Percentiles rank a stretch among this genome's conserved stretches.
Evolutionary conservation across 2,113 vertebrate species (phyloP).

Genomic region (Eudyptes chrysolophus): DNA sequence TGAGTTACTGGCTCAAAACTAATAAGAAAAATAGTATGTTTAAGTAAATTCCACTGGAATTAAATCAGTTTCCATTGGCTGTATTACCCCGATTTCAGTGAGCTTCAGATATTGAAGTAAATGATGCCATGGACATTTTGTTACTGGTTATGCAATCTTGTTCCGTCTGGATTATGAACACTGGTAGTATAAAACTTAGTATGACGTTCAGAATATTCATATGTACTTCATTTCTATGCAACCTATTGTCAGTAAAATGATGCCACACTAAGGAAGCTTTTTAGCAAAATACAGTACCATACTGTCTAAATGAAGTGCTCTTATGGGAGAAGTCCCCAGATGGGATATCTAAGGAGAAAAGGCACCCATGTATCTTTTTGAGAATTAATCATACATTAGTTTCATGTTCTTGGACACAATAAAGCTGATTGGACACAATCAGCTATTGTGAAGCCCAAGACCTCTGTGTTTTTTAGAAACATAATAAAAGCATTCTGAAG

Average conservation of each 20-base stretch:
- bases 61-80: not conserved
- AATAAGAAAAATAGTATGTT: not conserved
- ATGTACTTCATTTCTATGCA: accelerated
- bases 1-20: not conserved
- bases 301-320: not conserved
- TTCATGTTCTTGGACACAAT: not conserved
- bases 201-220: not conserved
- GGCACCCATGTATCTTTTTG: not conserved
- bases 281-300: not conserved
- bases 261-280: not conserved
- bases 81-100: accelerated
- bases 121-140: not conserved
- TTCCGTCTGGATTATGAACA: not conserved
- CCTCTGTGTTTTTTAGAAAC: not conserved
- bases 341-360: not conserved
- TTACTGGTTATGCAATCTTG: not conserved
- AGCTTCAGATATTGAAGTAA: not conserved
- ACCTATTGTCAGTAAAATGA: not conserved
- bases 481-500: not conserved
- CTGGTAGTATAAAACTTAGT: not conserved
- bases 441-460: not conserved
- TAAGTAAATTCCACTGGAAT: not conserved
- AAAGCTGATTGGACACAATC: not conserved
- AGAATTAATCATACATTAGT: not conserved
- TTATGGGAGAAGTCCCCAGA: not conserved